Percentiles rank a stretch among this genome's conserved stretches.
Conservation (phyloP, 1,140 invertebrate genomes). For the Cydia pomonella region DNA sequence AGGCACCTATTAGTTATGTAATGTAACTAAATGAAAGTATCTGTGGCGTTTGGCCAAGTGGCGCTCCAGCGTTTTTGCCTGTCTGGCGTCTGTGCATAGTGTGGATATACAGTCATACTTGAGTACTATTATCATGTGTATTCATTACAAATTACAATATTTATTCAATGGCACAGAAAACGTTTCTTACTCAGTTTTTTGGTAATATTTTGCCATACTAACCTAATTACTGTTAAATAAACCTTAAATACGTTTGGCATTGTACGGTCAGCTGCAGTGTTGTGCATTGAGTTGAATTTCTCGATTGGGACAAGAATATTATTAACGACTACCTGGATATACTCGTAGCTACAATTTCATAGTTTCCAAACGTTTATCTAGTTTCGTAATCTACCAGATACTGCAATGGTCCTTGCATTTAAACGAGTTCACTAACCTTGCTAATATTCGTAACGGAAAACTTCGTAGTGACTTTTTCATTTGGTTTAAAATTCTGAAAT, state of each 20-base stretch:
- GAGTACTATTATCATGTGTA: constrained; percentile 11
- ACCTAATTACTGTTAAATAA: too few relatives aligned
- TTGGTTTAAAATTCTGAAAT: constrained; percentile 72
- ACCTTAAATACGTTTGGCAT: too few relatives aligned
- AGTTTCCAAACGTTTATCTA: too few relatives aligned
- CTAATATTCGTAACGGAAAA: constrained; percentile 72
- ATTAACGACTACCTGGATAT: too few relatives aligned
- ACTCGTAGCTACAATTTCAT: too few relatives aligned
- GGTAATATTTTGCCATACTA: too few relatives aligned
- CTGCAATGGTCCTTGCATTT: constrained; percentile 7
- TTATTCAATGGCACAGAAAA: too few relatives aligned
- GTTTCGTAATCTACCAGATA: background rate
- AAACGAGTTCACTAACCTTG: constrained; percentile 51
- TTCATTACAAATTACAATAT: too few relatives aligned
- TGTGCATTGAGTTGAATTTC: too few relatives aligned
- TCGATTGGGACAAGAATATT: too few relatives aligned
- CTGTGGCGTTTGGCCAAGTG: constrained; percentile 3
- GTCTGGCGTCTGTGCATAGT: background rate
- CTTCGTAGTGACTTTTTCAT: constrained; percentile 66
- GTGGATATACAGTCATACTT: background rate
- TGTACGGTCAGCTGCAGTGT: too few relatives aligned
- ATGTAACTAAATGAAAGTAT: constrained; percentile 3
- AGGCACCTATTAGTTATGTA: background rate
- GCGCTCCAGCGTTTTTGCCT: constrained; percentile 9
- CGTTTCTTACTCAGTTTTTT: too few relatives aligned